Base-by-base conservation (phyloP, 1,140 invertebrate species). In the Solenopsis fugax region DNA sequence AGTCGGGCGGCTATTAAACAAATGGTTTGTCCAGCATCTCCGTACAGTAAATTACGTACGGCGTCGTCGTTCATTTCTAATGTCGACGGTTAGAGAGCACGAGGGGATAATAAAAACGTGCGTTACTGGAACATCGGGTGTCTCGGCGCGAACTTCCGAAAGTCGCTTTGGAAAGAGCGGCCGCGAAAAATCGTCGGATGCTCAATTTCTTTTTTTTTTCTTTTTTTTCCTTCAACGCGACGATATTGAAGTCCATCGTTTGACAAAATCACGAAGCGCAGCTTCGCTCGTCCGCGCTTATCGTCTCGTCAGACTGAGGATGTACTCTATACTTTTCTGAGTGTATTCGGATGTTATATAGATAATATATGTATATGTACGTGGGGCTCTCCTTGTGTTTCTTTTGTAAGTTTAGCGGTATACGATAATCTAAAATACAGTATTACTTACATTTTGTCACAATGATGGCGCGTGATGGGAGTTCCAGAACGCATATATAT, bases 401-500 rank as follows among this genome's bases (percentile, higher is more conserved):
- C 34, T 82, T 69, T 50, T 92, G 89, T 92, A 37, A 82, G 76
- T 89, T 69, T 93, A 94, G 91, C 91, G 93, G 92, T 93, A 94
- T 91, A 94, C 91, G 91, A 92, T 94, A 94, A 94, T 94, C 94
- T 95, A 94, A 94, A 95, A 95, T 94, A 94, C 93, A 93, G 10
- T 93, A 93, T 88, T 91, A 94, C 93, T 93, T 93, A 92, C 94
- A 92, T 92, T 93, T 52, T 54, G 56, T 72, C 93, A 94, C 92
- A 91, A 92, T 92, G 87, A 89, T 92, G 89, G 75, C 67, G 62
- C 72, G 72, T 75, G 72, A 75, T 75, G 72, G 67, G 92, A 93
- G 91, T 93, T 89, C 91, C 93, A 92, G 86, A 93, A 93, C 89
- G 90, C 91, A 90, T 71, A 75, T 87, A 60, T 81, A 88, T 88